phyloP scores from a whole-genome alignment of 2,888 invertebrate genomes.

The Lepidochrysops patricia region DNA sequence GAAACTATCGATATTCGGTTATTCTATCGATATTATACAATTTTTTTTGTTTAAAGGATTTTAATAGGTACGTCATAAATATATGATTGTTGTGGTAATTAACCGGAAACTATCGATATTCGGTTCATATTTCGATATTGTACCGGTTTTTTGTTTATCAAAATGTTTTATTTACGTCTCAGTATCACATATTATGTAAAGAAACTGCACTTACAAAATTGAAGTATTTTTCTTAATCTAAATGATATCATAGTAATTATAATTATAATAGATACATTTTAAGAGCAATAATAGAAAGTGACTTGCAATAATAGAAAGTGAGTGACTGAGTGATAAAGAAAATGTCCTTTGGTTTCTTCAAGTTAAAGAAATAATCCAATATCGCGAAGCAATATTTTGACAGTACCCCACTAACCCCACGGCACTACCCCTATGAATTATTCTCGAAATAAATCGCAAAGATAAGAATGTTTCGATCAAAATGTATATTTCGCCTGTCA shows the following conservation, averaged over 20 bases:
- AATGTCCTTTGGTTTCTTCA: too few relatives aligned
- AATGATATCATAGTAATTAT: too few relatives aligned
- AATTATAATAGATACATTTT: too few relatives aligned
- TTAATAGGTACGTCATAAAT: too few relatives aligned
- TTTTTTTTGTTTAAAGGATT: not conserved
- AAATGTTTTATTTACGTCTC: too few relatives aligned
- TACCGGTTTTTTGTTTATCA: not conserved
- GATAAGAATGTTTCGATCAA: slow-evolving; percentile 3
- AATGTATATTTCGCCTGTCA: slow-evolving; percentile 7
- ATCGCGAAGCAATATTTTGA: not conserved
- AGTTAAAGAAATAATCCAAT: not conserved
- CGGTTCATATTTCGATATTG: not conserved
- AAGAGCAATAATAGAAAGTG: too few relatives aligned
- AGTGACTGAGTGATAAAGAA: too few relatives aligned
- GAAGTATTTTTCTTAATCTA: too few relatives aligned
- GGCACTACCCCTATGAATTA: not conserved
- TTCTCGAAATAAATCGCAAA: not conserved
- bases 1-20: not conserved
- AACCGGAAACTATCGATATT: not conserved
- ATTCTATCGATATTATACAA: not conserved
- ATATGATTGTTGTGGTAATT: not conserved
- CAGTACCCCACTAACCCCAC: not conserved
- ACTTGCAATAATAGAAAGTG: too few relatives aligned
- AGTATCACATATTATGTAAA: too few relatives aligned
- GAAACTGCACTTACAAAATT: too few relatives aligned